Conservation (phyloP, 92 coral and sea anemone genomes). For the Porites evermanni region DNA sequence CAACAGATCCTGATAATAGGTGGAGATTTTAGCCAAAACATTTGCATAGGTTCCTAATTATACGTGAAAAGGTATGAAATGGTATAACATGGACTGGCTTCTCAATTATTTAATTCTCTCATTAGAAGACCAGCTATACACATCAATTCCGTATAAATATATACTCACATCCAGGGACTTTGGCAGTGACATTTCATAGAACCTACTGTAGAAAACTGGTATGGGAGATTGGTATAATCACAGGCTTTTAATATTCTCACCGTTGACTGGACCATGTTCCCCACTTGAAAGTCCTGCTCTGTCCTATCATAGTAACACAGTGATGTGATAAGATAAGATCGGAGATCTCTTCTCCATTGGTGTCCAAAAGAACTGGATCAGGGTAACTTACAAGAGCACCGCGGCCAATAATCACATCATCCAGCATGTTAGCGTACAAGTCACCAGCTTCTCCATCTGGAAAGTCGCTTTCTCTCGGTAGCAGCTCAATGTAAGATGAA, state of each 20-base stretch:
- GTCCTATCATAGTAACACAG: conserved; percentile 41
- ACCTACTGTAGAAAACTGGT: neutral
- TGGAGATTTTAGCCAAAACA: too few species aligned
- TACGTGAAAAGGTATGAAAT: too few species aligned
- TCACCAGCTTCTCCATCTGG: neutral
- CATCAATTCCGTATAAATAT: too few species aligned
- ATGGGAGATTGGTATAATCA: neutral
- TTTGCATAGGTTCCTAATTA: too few species aligned
- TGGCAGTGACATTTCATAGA: neutral
- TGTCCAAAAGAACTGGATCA: conserved; percentile 58
- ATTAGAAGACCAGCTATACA: too few species aligned
- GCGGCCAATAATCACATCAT: conserved; percentile 21
- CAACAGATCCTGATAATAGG: too few species aligned
- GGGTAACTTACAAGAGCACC: conserved; percentile 46
- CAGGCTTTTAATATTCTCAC: neutral
- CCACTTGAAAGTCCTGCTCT: conserved; percentile 43
- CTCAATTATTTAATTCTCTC: too few species aligned
- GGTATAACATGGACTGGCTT: too few species aligned
- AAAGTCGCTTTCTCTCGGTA: neutral
- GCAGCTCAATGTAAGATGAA: neutral
- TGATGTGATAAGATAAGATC: conserved; percentile 33
- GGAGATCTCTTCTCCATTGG: conserved; percentile 35
- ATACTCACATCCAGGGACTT: too few species aligned
- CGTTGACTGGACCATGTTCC: conserved; percentile 31
- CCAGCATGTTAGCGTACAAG: neutral